These are phyloP conservation scores for Andrena trimmerana DNA, from an alignment of 2,888 invertebrate species.

Conservation along the genomic window DNA sequence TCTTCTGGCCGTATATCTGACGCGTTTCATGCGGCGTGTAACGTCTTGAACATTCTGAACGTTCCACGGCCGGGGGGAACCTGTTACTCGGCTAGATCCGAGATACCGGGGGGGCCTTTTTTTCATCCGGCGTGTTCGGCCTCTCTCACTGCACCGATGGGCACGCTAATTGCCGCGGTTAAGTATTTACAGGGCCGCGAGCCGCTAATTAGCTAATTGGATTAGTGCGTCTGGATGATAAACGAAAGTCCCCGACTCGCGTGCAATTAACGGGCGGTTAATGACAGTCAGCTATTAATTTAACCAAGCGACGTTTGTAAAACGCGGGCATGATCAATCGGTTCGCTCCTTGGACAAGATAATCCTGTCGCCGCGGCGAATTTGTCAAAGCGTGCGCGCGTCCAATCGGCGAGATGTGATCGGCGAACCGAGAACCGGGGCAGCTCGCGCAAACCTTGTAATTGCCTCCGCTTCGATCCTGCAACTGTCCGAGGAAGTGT, in stretches of 20 bases:
- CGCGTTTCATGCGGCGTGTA: slow-evolving; percentile 43
- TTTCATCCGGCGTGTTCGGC: slow-evolving; percentile 35
- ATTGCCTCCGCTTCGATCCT: slow-evolving; percentile 55
- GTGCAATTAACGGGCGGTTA: slow-evolving; percentile 23
- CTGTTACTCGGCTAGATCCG: slow-evolving; percentile 52
- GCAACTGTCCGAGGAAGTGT: slow-evolving; percentile 46
- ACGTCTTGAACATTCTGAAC: slow-evolving; percentile 41
- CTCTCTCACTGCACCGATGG: slow-evolving; percentile 48
- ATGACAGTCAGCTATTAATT: slow-evolving; percentile 15
- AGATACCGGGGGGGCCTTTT: slow-evolving; percentile 30
- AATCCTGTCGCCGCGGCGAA: slow-evolving; percentile 14
- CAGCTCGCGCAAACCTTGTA: slow-evolving; percentile 48
- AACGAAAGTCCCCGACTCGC: slow-evolving; percentile 27
- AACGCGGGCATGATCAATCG: not conserved
- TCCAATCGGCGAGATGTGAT: slow-evolving; percentile 27
- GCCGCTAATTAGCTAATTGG: slow-evolving; percentile 67
- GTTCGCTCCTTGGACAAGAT: slow-evolving; percentile 8
- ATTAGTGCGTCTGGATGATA: slow-evolving; percentile 44
- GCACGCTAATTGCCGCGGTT: slow-evolving; percentile 64
- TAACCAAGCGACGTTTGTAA: not conserved
- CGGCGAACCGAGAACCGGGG: slow-evolving; percentile 28
- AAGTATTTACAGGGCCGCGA: slow-evolving; percentile 43
- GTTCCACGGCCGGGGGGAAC: slow-evolving; percentile 38
- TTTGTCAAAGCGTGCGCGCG: slow-evolving; percentile 42
- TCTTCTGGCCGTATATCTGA: slow-evolving; percentile 38